Percentiles rank a stretch among this genome's conserved stretches.
These are phyloP conservation scores for Drosophila sp. DNA, from an alignment of 1,140 invertebrate species.

Conservation along the genomic window DNA sequence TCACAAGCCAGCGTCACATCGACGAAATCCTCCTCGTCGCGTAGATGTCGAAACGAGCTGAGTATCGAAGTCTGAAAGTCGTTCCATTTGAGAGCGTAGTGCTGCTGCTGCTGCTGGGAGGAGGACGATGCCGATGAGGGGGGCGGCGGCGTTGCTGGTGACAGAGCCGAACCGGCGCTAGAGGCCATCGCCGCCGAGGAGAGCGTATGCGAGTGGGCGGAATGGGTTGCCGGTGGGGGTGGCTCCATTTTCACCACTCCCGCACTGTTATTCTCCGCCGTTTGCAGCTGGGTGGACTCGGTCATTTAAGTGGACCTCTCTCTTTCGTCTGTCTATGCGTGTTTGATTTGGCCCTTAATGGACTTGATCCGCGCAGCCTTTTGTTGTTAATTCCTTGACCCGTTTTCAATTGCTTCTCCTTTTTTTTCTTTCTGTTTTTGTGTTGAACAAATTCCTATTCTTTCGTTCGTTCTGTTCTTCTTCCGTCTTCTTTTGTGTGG, in stretches of 20 bases:
- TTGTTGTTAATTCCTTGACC: slow-evolving; percentile 66
- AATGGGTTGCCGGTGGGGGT: slow-evolving; percentile 75
- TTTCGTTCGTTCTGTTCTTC: slow-evolving; percentile 28
- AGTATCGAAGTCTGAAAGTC: slow-evolving; percentile 95
- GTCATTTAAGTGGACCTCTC: slow-evolving; percentile 74
- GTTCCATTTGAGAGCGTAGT: slow-evolving; percentile 96
- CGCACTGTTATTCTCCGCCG: slow-evolving; percentile 82
- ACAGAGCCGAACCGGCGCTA: slow-evolving; percentile 56
- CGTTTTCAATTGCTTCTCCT: slow-evolving; percentile 28
- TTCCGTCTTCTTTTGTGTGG: slow-evolving; percentile 15
- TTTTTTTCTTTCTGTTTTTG: not conserved
- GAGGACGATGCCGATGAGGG: slow-evolving; percentile 85
- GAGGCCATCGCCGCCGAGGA: slow-evolving; percentile 61
- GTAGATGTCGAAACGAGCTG: slow-evolving; percentile 92
- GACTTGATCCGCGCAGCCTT: slow-evolving; percentile 52
- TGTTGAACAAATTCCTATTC: slow-evolving; percentile 22
- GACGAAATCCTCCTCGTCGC: slow-evolving; percentile 94
- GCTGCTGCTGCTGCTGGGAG: slow-evolving; percentile 84
- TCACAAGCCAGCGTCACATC: slow-evolving; percentile 97
- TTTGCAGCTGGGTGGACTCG: slow-evolving; percentile 82
- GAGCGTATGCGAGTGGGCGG: slow-evolving; percentile 46
- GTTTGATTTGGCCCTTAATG: slow-evolving; percentile 55
- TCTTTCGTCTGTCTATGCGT: slow-evolving; percentile 26
- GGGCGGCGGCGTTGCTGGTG: slow-evolving; percentile 61
- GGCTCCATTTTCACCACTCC: slow-evolving; percentile 82